Conservation (phyloP, 2,113 vertebrate species). For the Pseudolaguvia tuberculata region DNA sequence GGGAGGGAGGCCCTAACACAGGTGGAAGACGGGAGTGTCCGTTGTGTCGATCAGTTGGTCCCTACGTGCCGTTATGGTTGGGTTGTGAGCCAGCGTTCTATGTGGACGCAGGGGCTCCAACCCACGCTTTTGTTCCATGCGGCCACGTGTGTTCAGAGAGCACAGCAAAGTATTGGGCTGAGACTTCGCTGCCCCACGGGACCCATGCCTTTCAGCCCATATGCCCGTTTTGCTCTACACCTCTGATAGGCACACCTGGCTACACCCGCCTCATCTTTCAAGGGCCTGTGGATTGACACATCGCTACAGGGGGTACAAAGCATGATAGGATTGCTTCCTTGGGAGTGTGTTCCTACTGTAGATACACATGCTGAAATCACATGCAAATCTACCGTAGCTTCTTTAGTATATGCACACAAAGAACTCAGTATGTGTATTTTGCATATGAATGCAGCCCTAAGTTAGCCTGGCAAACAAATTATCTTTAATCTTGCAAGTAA, state of each 20-base stretch:
- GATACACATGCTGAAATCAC: conserved; percentile 28
- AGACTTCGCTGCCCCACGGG: conserved; percentile 90
- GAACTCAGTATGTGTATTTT: conserved; percentile 32
- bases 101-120: conserved; percentile 87
- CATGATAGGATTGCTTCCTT: conserved; percentile 9
- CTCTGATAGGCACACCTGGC: conserved; percentile 79
- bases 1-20: conserved; percentile 50
- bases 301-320: conserved; percentile 23
- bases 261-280: conserved; percentile 95
- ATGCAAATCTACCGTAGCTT: conserved; percentile 31
- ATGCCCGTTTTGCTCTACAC: conserved; percentile 92
- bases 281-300: conserved; percentile 86
- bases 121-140: conserved; percentile 87
- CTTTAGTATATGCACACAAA: conserved; percentile 23
- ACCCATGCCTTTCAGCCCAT: conserved; percentile 94
- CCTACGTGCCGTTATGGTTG: conserved; percentile 94
- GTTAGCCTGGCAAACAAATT: conserved; percentile 19
- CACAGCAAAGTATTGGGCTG: conserved; percentile 89
- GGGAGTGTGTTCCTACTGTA: conserved; percentile 24
- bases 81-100: conserved; percentile 93
- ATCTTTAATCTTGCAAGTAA: neutral
- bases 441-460: conserved; percentile 30
- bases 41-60: conserved; percentile 88
- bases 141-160: conserved; percentile 97
- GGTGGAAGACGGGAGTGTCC: conserved; percentile 84